phyloP scores from a whole-genome alignment of 2,797 vertebrate species.

The Dipus sagitta region DNA sequence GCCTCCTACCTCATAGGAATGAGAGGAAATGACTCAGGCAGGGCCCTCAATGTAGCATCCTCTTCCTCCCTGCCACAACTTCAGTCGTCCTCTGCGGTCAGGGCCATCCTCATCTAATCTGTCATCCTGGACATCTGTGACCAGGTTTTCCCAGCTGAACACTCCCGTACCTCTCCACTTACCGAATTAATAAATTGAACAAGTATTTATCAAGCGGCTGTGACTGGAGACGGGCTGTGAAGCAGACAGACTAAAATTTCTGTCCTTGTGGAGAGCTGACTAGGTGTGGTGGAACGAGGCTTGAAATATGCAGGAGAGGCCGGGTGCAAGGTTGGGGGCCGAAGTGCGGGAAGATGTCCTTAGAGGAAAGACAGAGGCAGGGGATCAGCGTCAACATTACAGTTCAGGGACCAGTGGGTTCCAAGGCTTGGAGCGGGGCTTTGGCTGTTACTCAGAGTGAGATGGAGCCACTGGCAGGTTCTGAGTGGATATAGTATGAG shows the following conservation, averaged over 20 bases:
- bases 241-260: accelerated
- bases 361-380: not conserved
- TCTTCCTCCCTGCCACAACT: accelerated
- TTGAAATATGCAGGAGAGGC: not conserved
- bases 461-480: not conserved
- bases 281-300: not conserved
- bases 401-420: not conserved
- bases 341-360: not conserved
- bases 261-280: not conserved
- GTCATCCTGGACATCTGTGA: not conserved
- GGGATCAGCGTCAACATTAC: not conserved
- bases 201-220: not conserved
- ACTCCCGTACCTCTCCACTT: not conserved
- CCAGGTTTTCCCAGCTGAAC: not conserved
- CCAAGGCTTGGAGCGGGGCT: not conserved
- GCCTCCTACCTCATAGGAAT: not conserved
- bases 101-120: not conserved
- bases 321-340: not conserved
- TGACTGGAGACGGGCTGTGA: not conserved
- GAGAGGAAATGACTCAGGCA: too few relatives aligned
- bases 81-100: not conserved
- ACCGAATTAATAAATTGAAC: not conserved
- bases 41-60: not conserved
- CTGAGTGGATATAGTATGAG: not conserved
- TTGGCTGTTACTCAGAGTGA: not conserved